phyloP scores from a whole-genome alignment of 1,140 invertebrate species.

The Drosophila pallidifrons region DNA sequence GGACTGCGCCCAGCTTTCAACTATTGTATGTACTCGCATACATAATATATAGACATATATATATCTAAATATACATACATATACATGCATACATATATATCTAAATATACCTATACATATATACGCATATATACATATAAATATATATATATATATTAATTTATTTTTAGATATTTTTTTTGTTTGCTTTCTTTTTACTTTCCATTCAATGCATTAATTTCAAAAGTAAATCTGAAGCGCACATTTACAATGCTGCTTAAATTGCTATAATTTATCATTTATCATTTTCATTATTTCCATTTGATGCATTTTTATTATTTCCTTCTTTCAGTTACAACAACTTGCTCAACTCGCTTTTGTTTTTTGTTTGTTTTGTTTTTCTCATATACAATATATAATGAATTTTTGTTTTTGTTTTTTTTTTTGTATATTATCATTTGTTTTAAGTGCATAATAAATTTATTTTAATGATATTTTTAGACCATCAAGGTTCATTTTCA shows the following conservation, averaged over 20 bases:
- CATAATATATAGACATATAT: conserved; percentile 30
- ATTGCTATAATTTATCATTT: conserved; percentile 74
- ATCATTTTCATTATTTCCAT: conserved; percentile 17
- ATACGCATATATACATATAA: conserved; percentile 37
- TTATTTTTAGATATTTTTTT: conserved; percentile 41
- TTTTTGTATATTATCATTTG: conserved; percentile 42
- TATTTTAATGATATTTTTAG: conserved; percentile 82
- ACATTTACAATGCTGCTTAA: conserved; percentile 81
- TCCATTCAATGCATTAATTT: conserved; percentile 57
- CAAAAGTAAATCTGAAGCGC: conserved; percentile 79
- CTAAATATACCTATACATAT: conserved; percentile 20
- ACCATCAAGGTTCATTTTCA: conserved; percentile 80
- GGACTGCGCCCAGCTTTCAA: conserved; percentile 72
- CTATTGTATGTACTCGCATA: conserved; percentile 60
- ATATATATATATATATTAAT: conserved; percentile 32
- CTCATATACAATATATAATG: conserved; percentile 37
- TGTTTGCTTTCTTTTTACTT: conserved; percentile 11
- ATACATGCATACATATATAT: conserved; percentile 25
- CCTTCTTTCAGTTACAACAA: conserved; percentile 50
- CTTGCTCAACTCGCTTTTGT: conserved; percentile 29
- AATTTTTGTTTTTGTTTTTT: conserved; percentile 26
- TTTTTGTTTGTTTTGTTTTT: conserved; percentile 23
- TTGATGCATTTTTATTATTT: conserved; percentile 16
- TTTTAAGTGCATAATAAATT: conserved; percentile 67
- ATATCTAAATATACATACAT: conserved; percentile 24